These are phyloP conservation scores for Aurelia sp. DNA, from an alignment of 30 jellyfish, hydroid and myxozoan species.

Conservation along the genomic window DNA sequence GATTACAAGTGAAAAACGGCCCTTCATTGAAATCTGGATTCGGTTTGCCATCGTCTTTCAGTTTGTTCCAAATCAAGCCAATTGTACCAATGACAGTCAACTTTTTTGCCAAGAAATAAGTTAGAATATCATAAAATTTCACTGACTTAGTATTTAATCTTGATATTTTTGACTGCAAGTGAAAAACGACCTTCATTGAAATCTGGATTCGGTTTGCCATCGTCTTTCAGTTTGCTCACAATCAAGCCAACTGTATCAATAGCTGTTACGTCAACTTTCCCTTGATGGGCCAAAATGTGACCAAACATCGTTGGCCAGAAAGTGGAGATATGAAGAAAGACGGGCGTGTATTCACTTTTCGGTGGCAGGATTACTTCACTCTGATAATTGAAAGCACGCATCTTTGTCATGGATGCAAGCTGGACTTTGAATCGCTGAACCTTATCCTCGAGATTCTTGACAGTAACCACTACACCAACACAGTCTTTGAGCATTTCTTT, in stretches of 20 bases:
- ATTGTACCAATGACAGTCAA: too few species aligned
- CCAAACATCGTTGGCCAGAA: conserved; percentile 99
- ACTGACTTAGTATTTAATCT: conserved; percentile 12
- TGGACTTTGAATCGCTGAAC: conserved; percentile 75
- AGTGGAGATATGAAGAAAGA: conserved; percentile 74
- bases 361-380: conserved; percentile 78
- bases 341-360: conserved; percentile 52
- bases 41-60: too few species aligned
- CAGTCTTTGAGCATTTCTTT: conserved; percentile 53
- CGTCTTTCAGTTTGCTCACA: conserved; percentile 84
- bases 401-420: conserved; percentile 81
- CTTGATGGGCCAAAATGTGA: conserved; percentile 85
- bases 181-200: conserved; percentile 88
- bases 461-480: conserved; percentile 64
- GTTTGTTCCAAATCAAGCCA: conserved; percentile 47
- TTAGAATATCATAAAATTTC: too few species aligned
- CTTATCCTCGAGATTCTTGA: conserved; percentile 49
- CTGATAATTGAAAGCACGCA: conserved; percentile 97
- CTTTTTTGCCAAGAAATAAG: too few species aligned
- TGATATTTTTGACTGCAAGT: conserved; percentile 64
- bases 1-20: conserved; percentile 81
- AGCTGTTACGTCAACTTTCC: conserved; percentile 74
- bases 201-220: conserved; percentile 87
- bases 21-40: conserved; percentile 59
- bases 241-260: conserved; percentile 88